A percentile compares a stretch with the other conserved stretches of the same genome.
Evolutionary conservation across 2,113 vertebrate genomes (phyloP).

Genomic region (Sciurus niger): DNA sequence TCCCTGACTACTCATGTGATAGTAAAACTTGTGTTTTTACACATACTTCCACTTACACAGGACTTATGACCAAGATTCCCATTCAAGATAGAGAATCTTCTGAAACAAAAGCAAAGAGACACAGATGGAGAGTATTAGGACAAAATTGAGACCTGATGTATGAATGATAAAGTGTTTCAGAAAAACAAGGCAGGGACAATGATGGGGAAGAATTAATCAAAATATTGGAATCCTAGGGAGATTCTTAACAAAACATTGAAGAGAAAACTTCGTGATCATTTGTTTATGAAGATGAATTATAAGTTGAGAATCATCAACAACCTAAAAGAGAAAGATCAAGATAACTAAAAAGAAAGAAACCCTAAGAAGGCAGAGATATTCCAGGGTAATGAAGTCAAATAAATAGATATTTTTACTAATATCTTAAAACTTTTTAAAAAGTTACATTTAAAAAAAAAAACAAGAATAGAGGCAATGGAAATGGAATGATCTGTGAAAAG

Average conservation of each 20-base stretch:
- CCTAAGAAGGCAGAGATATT: neutral
- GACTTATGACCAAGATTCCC: neutral
- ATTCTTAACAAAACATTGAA: neutral
- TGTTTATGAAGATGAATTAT: neutral
- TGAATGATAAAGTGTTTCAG: neutral
- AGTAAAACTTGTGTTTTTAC: neutral
- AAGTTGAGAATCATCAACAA: neutral
- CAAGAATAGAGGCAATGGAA: neutral
- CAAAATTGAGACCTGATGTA: too few species aligned
- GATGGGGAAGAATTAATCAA: neutral
- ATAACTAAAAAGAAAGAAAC: neutral
- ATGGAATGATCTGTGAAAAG: neutral
- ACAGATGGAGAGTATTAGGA: neutral
- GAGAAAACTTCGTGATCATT: neutral
- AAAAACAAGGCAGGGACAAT: neutral
- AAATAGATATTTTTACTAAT: neutral
- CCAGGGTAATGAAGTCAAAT: neutral
- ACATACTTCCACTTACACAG: neutral
- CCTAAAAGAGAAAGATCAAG: neutral
- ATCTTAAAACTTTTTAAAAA: neutral
- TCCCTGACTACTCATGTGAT: neutral
- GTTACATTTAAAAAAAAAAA: neutral
- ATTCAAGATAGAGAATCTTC: neutral
- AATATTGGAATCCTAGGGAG: neutral
- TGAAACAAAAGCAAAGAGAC: neutral